Percentiles rank a stretch among this genome's conserved stretches.
phyloP scores from a whole-genome alignment of 2,888 invertebrate genomes.

The Nipponacmea schrenckii region DNA sequence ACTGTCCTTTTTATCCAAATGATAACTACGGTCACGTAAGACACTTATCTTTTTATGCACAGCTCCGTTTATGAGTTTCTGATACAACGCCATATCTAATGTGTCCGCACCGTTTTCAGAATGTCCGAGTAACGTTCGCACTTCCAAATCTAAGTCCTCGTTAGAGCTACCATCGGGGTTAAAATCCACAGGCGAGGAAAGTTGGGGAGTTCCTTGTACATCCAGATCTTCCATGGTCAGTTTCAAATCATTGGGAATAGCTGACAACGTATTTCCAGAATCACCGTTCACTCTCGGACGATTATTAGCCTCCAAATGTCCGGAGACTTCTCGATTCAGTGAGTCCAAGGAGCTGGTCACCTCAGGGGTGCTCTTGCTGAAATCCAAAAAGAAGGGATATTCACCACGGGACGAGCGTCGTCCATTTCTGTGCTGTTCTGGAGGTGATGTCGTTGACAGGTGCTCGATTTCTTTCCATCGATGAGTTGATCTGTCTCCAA shows the following conservation, averaged over 20 bases:
- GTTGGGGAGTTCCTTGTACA: background rate
- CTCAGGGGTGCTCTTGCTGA: background rate
- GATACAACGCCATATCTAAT: background rate
- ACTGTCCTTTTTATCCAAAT: background rate
- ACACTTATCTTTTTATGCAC: background rate
- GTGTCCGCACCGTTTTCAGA: background rate
- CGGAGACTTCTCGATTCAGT: background rate
- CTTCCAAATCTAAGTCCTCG: slow-evolving; percentile 3
- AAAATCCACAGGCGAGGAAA: background rate
- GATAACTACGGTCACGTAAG: background rate
- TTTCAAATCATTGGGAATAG: background rate
- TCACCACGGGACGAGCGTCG: background rate
- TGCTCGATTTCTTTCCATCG: background rate
- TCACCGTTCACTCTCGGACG: background rate
- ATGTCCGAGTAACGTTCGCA: background rate
- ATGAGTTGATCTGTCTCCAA: background rate
- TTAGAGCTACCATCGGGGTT: background rate
- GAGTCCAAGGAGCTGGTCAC: background rate
- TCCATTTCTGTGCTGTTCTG: background rate
- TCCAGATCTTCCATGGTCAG: background rate
- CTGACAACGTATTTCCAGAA: background rate
- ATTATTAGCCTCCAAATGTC: background rate
- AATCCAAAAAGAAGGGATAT: background rate
- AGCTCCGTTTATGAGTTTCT: background rate
- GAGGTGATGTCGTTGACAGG: background rate